Base-by-base conservation (phyloP, 2,797 vertebrate genomes). In the Chaunax sp. region DNA sequence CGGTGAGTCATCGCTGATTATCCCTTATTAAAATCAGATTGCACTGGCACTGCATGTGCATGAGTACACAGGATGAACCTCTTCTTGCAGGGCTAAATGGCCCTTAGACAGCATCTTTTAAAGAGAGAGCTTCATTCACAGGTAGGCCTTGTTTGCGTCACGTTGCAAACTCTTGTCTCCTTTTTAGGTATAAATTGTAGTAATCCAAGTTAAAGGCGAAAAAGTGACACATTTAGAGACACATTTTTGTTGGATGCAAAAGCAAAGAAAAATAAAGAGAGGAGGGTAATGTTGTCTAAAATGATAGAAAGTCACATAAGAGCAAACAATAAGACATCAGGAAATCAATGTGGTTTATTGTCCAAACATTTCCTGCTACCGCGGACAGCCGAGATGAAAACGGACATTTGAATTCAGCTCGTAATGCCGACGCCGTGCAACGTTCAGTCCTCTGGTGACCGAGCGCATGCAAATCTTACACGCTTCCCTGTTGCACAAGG, bases 271-370 rank as follows among this genome's bases (percentile, higher is more conserved):
- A 18, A 35, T 11, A 8, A 26, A 52, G 20, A 40, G 58, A 30
- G 60, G 19, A 23, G 25, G 19, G 47, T 43, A n/a, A 1, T 35
- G 46, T 64, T 74, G 71, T 84, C 64, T 35, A 56, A 78, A 69
- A 82, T 82, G 72, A 90, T 89, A 51, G 57, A 68, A 85, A 84
- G 79, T 83, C 85, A 83, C 86, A 87, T 46, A 40, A 55, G 22
- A 3, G 9, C 46, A 58, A 77, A 83, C 68, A 81, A 67, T 35
- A 45, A 53, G 64, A 56, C 60, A 66, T 70, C 6, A 43, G 70
- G 45, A 76, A 75, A 85, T 75, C 66, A 78, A 68, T 63, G 59
- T 0, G 13, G 62, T 67, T 79, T 73, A 74, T 82, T 80, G 52
- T 77, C 26, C 3, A 45, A 67, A 78, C 57, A 49, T 68, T 75